Base-by-base conservation (phyloP, 2,113 vertebrate species). In the Oceanodroma tethys region DNA sequence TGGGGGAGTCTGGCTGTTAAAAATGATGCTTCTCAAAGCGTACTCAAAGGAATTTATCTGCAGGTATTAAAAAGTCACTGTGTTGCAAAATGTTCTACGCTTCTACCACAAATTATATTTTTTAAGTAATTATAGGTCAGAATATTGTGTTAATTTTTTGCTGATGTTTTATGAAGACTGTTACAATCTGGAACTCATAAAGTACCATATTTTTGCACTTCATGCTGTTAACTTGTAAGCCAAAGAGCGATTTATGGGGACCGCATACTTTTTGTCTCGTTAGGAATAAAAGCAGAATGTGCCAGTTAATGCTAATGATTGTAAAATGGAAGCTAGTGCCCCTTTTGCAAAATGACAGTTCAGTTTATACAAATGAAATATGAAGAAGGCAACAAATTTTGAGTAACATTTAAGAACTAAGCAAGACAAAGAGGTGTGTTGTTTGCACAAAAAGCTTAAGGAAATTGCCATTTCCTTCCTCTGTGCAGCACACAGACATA, bases 381-480 rank as follows among this genome's bases (percentile, higher is more conserved):
- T 5, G 23, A 88, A 62, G 68, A 78, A 60, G 34, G 48, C 70
- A 80, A 62, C 43, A 87, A 38, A 86, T 68, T 75, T 36, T 32
- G 15, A 90, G 62, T 52, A 93, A 72, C 11, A 3, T 43, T 55
- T 70, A 86, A 72, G 62, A 90, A 47, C 66, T 68, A 67, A 90
- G 52, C 47, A 82, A 76, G 92, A 76, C 70, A 63, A 81, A 93
- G 81, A 68, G 47, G 40, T 68, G 43, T 60, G 43, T 38, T 91
- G 55, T 88, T 95, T 88, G 82, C 71, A 80, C 82, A 82, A 65
- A 86, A 88, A 95, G 52, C 48, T 83, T 92, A 72, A 88, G 70
- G 90, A 95, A 80, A 72, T 72, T 88, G 62, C 48, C 15, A 16
- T 76, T 95, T 93, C 75, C 82, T 90, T 95, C 58, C 86, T 73